Conservation (phyloP, 2,888 invertebrate species). For the Cryptophagus acutangulus region DNA sequence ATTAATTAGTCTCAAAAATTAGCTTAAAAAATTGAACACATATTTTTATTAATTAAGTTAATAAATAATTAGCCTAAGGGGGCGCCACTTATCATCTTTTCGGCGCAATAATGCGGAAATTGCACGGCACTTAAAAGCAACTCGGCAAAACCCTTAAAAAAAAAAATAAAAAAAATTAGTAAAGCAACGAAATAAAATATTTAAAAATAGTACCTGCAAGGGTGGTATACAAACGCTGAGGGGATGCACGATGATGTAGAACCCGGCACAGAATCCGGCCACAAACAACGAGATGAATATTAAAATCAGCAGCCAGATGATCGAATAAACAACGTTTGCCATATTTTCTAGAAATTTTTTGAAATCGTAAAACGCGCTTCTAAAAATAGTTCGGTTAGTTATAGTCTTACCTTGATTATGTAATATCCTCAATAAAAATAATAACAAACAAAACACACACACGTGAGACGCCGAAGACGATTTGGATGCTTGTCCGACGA, state of each 20-base stretch:
- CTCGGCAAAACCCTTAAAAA: constrained; percentile 62
- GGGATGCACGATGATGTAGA: constrained; percentile 64
- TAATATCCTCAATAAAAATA: too few species aligned
- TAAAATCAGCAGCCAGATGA: constrained; percentile 67
- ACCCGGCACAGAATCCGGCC: constrained; percentile 62
- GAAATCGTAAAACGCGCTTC: too few species aligned
- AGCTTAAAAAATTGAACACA: constrained; percentile 12
- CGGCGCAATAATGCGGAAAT: constrained; percentile 67
- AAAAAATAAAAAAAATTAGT: constrained; percentile 7
- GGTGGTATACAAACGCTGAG: constrained; percentile 65
- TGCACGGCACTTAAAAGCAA: constrained; percentile 63
- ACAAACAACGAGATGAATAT: constrained; percentile 64
- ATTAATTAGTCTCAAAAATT: not conserved
- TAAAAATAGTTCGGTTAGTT: too few species aligned
- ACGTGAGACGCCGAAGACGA: too few species aligned
- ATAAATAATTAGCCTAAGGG: constrained; percentile 18
- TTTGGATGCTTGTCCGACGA: too few species aligned
- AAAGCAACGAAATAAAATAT: constrained; percentile 9
- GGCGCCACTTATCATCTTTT: constrained; percentile 55
- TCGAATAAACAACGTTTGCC: constrained; percentile 62
- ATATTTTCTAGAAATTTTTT: too few species aligned
- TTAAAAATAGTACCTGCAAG: constrained; percentile 57
- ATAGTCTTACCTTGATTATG: too few species aligned
- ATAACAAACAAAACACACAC: too few species aligned
- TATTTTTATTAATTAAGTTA: constrained; percentile 2